A percentile compares a stretch with the other conserved stretches of the same genome.
phyloP scores from a whole-genome alignment of 2,888 invertebrate species.

The Diploptera punctata region DNA sequence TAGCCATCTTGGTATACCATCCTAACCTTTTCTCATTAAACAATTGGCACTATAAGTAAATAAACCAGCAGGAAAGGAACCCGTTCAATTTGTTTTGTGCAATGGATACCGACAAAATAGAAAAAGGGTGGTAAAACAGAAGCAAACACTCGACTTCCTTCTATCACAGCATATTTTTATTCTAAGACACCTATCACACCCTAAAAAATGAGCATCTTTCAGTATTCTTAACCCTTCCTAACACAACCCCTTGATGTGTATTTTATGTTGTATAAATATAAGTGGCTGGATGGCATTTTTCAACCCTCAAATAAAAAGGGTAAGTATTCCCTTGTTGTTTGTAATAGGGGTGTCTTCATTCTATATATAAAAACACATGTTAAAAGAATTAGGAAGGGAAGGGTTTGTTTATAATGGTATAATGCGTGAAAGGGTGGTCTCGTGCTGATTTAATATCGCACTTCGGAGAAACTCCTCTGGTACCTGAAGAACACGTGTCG shows the following conservation, averaged over 20 bases:
- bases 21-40: too few relatives aligned
- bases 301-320: conserved; percentile 19
- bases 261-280: conserved; percentile 15
- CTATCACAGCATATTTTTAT: too few relatives aligned
- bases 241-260: conserved; percentile 2
- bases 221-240: not conserved
- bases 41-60: too few relatives aligned
- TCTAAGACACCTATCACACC: not conserved
- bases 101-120: too few relatives aligned
- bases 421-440: not conserved
- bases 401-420: conserved; percentile 6
- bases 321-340: conserved; percentile 9
- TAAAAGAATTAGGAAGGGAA: conserved; percentile 10
- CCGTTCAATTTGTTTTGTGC: too few relatives aligned
- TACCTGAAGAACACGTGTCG: too few relatives aligned
- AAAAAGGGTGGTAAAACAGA: too few relatives aligned
- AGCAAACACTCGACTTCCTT: too few relatives aligned
- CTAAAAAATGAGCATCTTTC: not conserved
- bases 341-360: conserved; percentile 17
- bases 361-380: conserved; percentile 12
- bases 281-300: not conserved
- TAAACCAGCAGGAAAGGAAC: too few relatives aligned
- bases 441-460: not conserved
- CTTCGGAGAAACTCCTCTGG: not conserved
- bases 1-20: too few relatives aligned